Evolutionary conservation across 1,140 invertebrate genomes (phyloP).

Genomic region (Campoletis sonorensis): DNA sequence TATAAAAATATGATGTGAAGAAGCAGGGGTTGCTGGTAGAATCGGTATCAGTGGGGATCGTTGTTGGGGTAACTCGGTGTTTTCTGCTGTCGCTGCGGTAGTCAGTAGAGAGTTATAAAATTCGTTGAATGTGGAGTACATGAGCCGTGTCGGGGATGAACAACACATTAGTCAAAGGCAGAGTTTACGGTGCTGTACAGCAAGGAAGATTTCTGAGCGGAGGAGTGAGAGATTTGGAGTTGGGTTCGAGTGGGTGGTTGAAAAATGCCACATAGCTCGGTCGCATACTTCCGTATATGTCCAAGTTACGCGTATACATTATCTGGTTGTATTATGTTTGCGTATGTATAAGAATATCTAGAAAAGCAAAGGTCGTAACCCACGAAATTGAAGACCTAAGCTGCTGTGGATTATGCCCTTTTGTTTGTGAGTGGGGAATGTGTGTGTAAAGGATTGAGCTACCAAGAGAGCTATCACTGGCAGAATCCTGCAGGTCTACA

Average conservation of each 20-base stretch:
- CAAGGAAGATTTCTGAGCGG: neutral
- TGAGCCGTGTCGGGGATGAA: slow-evolving; percentile 68
- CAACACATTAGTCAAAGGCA: slow-evolving; percentile 73
- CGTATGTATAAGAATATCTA: neutral
- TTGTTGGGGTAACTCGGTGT: neutral
- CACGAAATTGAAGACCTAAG: neutral
- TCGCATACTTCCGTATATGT: neutral
- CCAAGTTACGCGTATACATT: neutral
- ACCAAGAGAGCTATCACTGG: slow-evolving; percentile 30
- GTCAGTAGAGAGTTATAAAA: slow-evolving; percentile 61
- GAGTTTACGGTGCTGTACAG: slow-evolving; percentile 55
- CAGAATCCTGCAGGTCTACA: neutral
- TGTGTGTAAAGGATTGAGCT: neutral
- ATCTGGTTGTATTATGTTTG: neutral
- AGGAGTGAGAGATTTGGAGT: slow-evolving; percentile 6
- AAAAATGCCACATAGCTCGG: neutral
- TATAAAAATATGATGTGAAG: slow-evolving; percentile 3
- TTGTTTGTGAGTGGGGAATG: neutral
- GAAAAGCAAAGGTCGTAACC: neutral
- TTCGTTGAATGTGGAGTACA: slow-evolving; percentile 66
- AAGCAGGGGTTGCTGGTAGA: slow-evolving; percentile 7
- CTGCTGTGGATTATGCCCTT: neutral
- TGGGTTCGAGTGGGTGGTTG: slow-evolving; percentile 8
- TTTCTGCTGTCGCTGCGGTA: slow-evolving; percentile 3
- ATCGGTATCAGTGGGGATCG: neutral